Evolutionary conservation across 2,113 vertebrate genomes (phyloP).

Genomic region (Oreochromis aureus): DNA sequence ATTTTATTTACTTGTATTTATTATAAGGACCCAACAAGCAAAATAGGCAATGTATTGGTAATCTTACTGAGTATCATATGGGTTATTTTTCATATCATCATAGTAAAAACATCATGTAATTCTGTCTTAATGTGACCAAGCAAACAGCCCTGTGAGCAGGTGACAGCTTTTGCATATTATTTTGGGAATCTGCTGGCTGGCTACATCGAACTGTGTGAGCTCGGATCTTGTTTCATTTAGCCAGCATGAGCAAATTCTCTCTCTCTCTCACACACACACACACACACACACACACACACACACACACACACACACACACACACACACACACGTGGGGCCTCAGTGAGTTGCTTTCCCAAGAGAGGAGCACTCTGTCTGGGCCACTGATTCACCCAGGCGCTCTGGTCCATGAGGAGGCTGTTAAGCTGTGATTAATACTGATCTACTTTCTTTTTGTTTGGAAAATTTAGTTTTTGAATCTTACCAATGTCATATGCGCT

Average conservation of each 20-base stretch:
- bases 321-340: too few species aligned
- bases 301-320: background rate
- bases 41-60: background rate
- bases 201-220: background rate
- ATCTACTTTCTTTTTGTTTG: background rate
- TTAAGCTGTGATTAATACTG: background rate
- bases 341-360: too few species aligned
- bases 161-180: conserved; percentile 13
- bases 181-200: conserved; percentile 24
- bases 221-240: conserved; percentile 30
- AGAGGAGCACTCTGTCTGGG: background rate
- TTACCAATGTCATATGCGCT: background rate
- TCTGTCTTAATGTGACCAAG: background rate
- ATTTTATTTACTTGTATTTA: background rate
- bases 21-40: background rate
- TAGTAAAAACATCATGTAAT: background rate
- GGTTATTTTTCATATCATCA: background rate
- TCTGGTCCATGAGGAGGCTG: background rate
- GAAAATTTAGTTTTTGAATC: background rate
- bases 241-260: background rate
- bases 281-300: background rate
- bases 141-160: background rate
- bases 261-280: background rate
- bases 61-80: background rate
- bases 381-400: background rate